phyloP scores from a whole-genome alignment of 2,113 vertebrate genomes.

The Ameiurus melas region DNA sequence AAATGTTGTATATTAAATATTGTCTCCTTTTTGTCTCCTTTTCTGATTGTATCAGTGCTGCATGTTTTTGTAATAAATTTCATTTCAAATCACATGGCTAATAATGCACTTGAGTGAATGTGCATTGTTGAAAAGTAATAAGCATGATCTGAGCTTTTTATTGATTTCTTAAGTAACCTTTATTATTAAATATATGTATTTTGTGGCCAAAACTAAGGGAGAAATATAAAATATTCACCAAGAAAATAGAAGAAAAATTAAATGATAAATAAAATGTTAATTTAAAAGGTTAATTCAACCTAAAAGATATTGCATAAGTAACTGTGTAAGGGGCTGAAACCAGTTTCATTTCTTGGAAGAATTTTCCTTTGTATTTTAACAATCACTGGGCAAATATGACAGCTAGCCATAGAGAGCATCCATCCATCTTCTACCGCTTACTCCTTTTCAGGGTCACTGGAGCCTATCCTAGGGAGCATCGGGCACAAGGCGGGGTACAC shows the following conservation, averaged over 20 bases:
- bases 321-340: constrained; percentile 57
- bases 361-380: constrained; percentile 66
- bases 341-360: constrained; percentile 69
- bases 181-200: neutral
- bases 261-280: constrained; percentile 55
- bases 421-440: no score
- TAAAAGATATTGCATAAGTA: neutral
- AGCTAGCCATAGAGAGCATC: neutral
- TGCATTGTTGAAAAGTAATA: constrained; percentile 55
- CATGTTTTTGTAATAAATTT: constrained; percentile 42
- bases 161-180: constrained; percentile 41
- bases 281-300: constrained; percentile 54
- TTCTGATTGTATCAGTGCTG: constrained; percentile 57
- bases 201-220: no score
- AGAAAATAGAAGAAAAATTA: constrained; percentile 39
- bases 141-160: constrained; percentile 38
- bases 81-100: constrained; percentile 47
- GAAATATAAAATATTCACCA: no score
- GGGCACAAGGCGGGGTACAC: no score
- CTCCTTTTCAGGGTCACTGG: no score
- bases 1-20: constrained; percentile 72
- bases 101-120: constrained; percentile 44
- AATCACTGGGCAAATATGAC: neutral
- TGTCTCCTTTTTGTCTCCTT: constrained; percentile 67
- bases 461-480: no score